Evolutionary conservation across 2,888 invertebrate genomes (phyloP).

Genomic region (Gnatocerus cornutus): DNA sequence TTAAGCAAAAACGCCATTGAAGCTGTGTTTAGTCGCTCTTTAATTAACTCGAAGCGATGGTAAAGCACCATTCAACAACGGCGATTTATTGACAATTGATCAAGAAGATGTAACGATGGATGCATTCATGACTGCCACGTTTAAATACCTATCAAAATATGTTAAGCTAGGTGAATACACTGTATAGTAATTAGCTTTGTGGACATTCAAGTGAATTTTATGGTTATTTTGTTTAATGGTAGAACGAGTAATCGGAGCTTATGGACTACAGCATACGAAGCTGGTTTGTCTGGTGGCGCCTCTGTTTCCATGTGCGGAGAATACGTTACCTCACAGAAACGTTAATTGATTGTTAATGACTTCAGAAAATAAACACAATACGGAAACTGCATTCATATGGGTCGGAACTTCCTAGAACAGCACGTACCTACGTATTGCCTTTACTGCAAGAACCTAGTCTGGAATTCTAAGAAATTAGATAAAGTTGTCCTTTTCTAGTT

Average conservation of each 20-base stretch:
- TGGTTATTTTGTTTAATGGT: conserved; percentile 29
- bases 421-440: conserved; percentile 9
- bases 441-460: neutral
- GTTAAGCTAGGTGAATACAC: conserved; percentile 5
- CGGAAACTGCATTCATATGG: conserved; percentile 48
- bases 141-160: conserved; percentile 19
- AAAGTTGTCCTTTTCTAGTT: too few relatives aligned
- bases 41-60: conserved; percentile 19
- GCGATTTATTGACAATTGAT: conserved; percentile 22
- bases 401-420: conserved; percentile 26
- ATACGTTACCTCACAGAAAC: conserved; percentile 54
- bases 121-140: conserved; percentile 13
- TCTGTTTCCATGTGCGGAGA: conserved; percentile 56
- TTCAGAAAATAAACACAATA: conserved; percentile 54
- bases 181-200: conserved; percentile 28
- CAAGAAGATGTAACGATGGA: conserved; percentile 3
- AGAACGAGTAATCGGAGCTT: conserved; percentile 31
- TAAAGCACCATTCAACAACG: conserved; percentile 6
- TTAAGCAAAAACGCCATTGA: conserved; percentile 31
- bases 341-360: conserved; percentile 62
- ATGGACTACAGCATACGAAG: conserved; percentile 28
- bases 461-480: neutral
- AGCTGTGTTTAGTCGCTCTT: conserved; percentile 17
- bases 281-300: conserved; percentile 56
- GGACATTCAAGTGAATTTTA: conserved; percentile 26